A percentile compares a stretch with the other conserved stretches of the same genome.
Evolutionary conservation across 2,797 vertebrate species (phyloP).

Genomic region (Oryzias dopingdopingensis): DNA sequence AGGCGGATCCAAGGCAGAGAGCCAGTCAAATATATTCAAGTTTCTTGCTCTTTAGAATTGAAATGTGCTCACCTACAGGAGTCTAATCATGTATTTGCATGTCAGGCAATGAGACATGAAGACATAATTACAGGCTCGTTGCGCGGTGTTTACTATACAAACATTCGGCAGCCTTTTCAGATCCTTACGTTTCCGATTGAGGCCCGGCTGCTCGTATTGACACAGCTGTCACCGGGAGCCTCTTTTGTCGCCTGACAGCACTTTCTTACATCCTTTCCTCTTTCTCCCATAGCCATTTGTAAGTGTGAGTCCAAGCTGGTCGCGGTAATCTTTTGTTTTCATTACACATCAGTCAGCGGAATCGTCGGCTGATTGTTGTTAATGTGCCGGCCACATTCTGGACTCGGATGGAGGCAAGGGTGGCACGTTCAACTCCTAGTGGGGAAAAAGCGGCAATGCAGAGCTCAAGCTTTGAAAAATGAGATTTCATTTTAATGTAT

Average conservation of each 20-base stretch:
- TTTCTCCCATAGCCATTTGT: constrained; percentile 49
- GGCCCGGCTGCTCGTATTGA: constrained; percentile 17
- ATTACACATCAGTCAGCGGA: constrained; percentile 66
- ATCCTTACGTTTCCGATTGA: constrained; percentile 10
- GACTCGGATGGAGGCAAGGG: constrained; percentile 9
- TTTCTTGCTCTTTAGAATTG: constrained; percentile 20
- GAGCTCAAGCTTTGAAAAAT: too few relatives aligned
- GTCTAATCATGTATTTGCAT: constrained; percentile 28
- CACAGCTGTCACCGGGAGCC: constrained; percentile 33
- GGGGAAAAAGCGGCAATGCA: too few relatives aligned
- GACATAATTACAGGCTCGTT: constrained; percentile 33
- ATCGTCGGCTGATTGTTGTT: constrained; percentile 45
- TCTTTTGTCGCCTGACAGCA: constrained; percentile 27
- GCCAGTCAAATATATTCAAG: constrained; percentile 16
- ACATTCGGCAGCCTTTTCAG: neutral
- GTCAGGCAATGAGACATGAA: constrained; percentile 17
- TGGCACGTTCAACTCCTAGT: too few relatives aligned
- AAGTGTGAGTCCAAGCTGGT: constrained; percentile 42
- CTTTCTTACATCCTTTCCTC: constrained; percentile 34
- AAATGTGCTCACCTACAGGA: constrained; percentile 5
- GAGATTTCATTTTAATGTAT: neutral
- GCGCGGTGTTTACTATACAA: constrained; percentile 11
- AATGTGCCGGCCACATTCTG: constrained; percentile 38
- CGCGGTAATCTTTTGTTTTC: constrained; percentile 64
- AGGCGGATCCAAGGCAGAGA: constrained; percentile 29